phyloP scores from a whole-genome alignment of 1,140 invertebrate species.

The Zaprionus davidi region DNA sequence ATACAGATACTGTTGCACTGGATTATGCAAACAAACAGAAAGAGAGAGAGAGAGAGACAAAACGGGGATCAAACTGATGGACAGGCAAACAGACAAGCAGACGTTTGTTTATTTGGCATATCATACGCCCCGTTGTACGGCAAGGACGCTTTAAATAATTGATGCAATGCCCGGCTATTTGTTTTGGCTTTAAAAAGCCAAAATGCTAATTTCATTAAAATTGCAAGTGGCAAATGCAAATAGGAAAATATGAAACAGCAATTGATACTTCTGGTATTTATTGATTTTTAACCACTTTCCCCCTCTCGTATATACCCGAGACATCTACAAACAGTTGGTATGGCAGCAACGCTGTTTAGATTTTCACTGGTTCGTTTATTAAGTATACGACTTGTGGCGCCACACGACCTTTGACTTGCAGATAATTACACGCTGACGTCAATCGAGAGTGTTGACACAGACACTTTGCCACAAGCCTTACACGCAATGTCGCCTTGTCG shows the following conservation, averaged over 20 bases:
- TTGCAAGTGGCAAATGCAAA: constrained; percentile 8
- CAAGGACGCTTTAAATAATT: constrained; percentile 58
- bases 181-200: background rate
- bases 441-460: constrained; percentile 29
- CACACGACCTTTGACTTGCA: constrained; percentile 22
- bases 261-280: background rate
- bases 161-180: constrained; percentile 16
- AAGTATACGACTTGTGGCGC: constrained; percentile 13
- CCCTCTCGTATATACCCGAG: background rate
- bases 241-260: background rate
- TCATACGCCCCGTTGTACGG: constrained; percentile 51
- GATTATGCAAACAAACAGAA: constrained; percentile 57
- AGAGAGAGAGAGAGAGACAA: background rate
- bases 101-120: constrained; percentile 24
- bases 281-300: background rate
- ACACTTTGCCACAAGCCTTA: constrained; percentile 13
- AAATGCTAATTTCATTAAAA: constrained; percentile 12
- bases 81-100: constrained; percentile 36
- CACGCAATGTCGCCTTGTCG: constrained; percentile 31
- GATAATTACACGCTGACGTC: constrained; percentile 71
- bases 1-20: constrained; percentile 33
- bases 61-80: constrained; percentile 8
- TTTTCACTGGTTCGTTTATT: constrained; percentile 2
- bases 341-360: background rate
- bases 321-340: background rate